Evolutionary conservation across 2,797 vertebrate genomes (phyloP).

Genomic region (Enteromius unitaeniatus): DNA sequence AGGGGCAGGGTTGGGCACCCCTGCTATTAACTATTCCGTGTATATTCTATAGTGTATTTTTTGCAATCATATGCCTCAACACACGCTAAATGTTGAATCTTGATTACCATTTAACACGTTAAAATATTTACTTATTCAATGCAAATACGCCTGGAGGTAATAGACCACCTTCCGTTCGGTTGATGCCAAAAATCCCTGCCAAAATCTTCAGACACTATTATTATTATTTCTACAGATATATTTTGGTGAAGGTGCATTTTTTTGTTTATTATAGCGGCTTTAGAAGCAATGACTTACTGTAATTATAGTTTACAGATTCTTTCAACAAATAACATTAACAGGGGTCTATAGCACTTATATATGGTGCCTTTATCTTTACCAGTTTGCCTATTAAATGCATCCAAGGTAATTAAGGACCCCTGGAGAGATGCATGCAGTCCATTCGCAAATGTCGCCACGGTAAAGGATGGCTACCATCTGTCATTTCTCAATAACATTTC

Average conservation of each 20-base stretch:
- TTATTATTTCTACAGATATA: conserved; percentile 9
- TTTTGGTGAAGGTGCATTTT: conserved; percentile 3
- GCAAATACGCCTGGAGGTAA: neutral
- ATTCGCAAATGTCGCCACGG: conserved; percentile 53
- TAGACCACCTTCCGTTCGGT: neutral
- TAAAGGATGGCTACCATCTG: conserved; percentile 63
- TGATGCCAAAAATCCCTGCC: neutral
- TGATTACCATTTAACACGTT: neutral
- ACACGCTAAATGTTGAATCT: neutral
- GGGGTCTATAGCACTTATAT: conserved; percentile 39
- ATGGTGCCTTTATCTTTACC: conserved; percentile 52
- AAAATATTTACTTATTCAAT: conserved; percentile 18
- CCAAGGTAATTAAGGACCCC: conserved; percentile 58
- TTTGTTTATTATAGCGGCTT: conserved; percentile 21
- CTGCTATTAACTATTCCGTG: neutral
- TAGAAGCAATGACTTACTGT: neutral
- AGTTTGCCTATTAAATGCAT: conserved; percentile 61
- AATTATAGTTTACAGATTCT: conserved; percentile 17
- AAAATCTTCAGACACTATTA: neutral
- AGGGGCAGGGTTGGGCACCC: too few relatives aligned
- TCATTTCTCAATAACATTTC: conserved; percentile 55
- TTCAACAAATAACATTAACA: conserved; percentile 34
- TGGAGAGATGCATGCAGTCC: conserved; percentile 54
- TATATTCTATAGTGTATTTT: neutral
- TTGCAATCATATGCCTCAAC: neutral